These are phyloP conservation scores for Zaprionus kolodkinae DNA, from an alignment of 1,140 invertebrate species.

Conservation along the genomic window DNA sequence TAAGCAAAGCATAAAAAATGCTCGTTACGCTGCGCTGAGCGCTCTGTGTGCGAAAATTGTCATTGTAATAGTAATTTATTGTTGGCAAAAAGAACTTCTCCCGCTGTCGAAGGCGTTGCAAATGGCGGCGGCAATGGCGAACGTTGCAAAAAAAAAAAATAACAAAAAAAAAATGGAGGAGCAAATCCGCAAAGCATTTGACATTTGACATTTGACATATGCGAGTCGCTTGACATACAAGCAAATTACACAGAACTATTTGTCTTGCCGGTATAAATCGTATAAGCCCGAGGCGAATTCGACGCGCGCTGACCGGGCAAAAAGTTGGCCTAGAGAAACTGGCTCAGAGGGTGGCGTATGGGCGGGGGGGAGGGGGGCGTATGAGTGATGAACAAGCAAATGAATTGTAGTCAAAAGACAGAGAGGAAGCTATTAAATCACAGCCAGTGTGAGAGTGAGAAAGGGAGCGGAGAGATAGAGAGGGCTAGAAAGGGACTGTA, in stretches of 20 bases:
- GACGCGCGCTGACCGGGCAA: slow-evolving; percentile 22
- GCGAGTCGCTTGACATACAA: slow-evolving; percentile 76
- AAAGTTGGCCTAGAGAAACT: slow-evolving; percentile 11
- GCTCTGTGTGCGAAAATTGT: slow-evolving; percentile 47
- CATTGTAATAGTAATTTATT: slow-evolving; percentile 81
- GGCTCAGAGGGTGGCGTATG: not conserved
- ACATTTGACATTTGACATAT: slow-evolving; percentile 78
- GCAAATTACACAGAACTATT: slow-evolving; percentile 79
- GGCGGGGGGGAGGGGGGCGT: too few species aligned
- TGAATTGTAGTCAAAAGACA: slow-evolving; percentile 34
- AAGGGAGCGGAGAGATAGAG: not conserved
- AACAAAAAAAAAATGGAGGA: slow-evolving; percentile 14
- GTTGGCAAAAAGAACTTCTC: slow-evolving; percentile 63
- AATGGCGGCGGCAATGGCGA: not conserved
- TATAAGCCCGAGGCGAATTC: slow-evolving; percentile 53
- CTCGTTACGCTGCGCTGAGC: slow-evolving; percentile 6
- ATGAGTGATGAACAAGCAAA: slow-evolving; percentile 54
- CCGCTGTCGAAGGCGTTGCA: slow-evolving; percentile 27
- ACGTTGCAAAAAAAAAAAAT: not conserved
- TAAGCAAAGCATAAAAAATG: slow-evolving; percentile 70
- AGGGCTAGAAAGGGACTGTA: not conserved
- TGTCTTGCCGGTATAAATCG: slow-evolving; percentile 71
- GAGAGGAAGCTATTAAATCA: slow-evolving; percentile 31
- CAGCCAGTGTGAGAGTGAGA: not conserved
- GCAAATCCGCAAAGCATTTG: slow-evolving; percentile 58